phyloP scores from a whole-genome alignment of 2,888 invertebrate species.

The Eupithecia inturbata region DNA sequence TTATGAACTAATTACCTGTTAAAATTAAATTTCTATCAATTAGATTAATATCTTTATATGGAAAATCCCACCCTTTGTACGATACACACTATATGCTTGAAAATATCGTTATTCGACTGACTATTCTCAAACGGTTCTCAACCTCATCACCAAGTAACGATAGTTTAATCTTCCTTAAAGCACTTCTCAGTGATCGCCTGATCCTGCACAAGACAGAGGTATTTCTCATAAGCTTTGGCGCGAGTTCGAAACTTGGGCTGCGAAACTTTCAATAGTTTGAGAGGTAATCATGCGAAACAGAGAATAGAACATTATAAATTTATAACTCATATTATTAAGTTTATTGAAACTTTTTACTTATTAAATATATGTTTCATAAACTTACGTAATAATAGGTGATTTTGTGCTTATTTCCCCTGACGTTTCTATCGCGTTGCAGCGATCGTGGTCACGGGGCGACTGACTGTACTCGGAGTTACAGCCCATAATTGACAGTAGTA shows the following conservation, averaged over 20 bases:
- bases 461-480: too few species aligned
- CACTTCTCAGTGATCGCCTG: slow-evolving; percentile 4
- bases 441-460: too few species aligned
- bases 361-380: background rate
- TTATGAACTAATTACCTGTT: background rate
- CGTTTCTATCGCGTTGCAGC: too few species aligned
- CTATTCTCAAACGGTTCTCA: background rate
- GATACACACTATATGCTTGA: background rate
- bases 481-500: too few species aligned
- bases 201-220: slow-evolving; percentile 9
- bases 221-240: slow-evolving; percentile 12
- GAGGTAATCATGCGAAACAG: background rate
- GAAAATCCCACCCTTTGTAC: background rate
- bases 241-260: slow-evolving; percentile 1
- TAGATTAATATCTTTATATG: background rate
- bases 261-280: slow-evolving; percentile 8
- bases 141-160: slow-evolving; percentile 3
- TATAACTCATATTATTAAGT: background rate
- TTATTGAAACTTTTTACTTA: background rate
- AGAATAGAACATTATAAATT: slow-evolving; percentile 3
- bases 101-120: background rate
- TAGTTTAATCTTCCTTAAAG: background rate
- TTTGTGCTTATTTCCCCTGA: too few species aligned
- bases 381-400: background rate
- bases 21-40: background rate